Base-by-base conservation (phyloP, 2,797 vertebrate genomes). In the Chaunax sp. region DNA sequence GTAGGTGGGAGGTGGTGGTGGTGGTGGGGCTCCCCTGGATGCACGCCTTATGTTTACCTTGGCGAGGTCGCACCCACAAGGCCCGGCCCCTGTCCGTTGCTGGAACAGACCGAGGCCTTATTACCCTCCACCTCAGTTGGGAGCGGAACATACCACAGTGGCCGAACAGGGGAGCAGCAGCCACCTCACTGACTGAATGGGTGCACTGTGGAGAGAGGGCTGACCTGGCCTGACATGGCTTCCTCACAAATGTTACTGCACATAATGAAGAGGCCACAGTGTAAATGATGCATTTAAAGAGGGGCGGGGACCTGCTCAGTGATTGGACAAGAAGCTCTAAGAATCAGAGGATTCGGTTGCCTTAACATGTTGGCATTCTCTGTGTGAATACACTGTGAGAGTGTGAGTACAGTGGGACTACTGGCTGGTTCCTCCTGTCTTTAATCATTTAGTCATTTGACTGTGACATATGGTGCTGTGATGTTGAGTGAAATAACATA, bases 101-200 rank as follows among this genome's bases (percentile, higher is more conserved):
- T 78, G 64, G 78, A 93, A 94, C 92, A 94, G 87, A 93, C 85
- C 49, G 33, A 45, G 82, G 88, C 90, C 89, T 93, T 90, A 92
- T 93, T 87, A 87, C 53, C 51, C 83, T 65, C 56, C 49, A 73
- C 88, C 83, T 88, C 85, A 82, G 82, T 78, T 85, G 83, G 80
- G 85, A 89, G 79, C 59, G 69, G 87, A 90, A 90, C 89, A 89
- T 78, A 89, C 90, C 91, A 85, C 87, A 81, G 81, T 0, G 46
- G 64, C 70, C 75, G 64, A 84, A 81, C 86, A 83, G 81, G 85
- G 78, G 80, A 69, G 78, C 73, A 59, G 75, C 53, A 77, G 78
- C 82, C 80, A 82, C 84, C 86, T 81, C 81, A 41, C 63, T 0
- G 41, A 64, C 79, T 93, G 84, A 94, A 93, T 93, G 88, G 82